Base-by-base conservation (phyloP, 2,797 vertebrate genomes). In the Hoplostethus mediterraneus region DNA sequence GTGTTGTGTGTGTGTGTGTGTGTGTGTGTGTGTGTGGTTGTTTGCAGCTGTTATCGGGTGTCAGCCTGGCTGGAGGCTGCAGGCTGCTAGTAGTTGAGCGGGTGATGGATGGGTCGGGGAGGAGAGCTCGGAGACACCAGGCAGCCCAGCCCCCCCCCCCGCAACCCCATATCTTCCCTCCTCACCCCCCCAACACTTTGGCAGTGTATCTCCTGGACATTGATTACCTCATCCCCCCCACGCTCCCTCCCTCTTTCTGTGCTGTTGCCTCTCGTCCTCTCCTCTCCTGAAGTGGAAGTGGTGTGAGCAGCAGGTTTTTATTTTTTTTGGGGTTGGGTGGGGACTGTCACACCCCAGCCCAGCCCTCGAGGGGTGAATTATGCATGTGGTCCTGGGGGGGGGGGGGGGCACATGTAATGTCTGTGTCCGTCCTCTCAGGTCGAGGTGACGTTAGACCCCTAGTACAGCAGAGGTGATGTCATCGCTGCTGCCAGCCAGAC, bases 381-480 rank as follows among this genome's bases (percentile, higher is more conserved):
- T 92, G 61, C 75, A 93, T 87, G 72, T 51, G 33, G 56, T 77
- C 65, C 71, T 6, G 63, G 14, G 14, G 56, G 71, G 54, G 77
- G 73, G 48, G n/a, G n/a, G n/a, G n/a, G n/a, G n/a, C n/a, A 45
- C 45, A 51, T 77, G 71, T 73, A 60, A 56, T 13, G 76, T 52
- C 55, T 80, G 49, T 33, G 73, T 73, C 63, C 9, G 28, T 54
- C 75, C 42, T 54, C 62, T 77, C 71, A 80, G 78, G 82, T 84
- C 58, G 12, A 72, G 71, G 78, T 90, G 84, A 91, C 67, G 81
- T 88, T 73, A 82, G 54, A 63, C 71, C 71, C 59, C 71, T 64
- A 36, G n/a, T 84, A 70, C 71, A 86, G 82, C 55, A 59, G 63
- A 49, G 81, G 77, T 92, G 90, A 91, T 83, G 83, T 91, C 90